Conservation (phyloP, 1,140 invertebrate species). For the Tetragonula clypearis region DNA sequence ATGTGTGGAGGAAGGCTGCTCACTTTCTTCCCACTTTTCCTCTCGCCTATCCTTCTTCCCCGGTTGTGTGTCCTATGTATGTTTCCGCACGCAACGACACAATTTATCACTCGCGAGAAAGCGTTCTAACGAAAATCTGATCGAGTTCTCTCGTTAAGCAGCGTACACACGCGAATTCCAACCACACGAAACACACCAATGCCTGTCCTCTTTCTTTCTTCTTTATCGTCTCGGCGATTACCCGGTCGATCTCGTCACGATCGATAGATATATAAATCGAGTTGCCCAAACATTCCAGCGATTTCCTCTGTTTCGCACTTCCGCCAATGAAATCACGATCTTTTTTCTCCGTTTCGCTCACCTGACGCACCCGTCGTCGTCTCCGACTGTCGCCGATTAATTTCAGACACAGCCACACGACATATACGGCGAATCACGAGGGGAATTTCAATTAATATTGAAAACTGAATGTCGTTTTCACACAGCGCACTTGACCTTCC, state of each 20-base stretch:
- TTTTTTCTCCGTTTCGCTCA: background rate
- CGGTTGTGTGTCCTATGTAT: background rate
- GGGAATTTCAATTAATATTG: slow-evolving; percentile 61
- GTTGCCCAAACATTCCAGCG: background rate
- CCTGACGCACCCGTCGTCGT: background rate
- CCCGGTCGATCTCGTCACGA: background rate
- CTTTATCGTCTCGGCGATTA: background rate
- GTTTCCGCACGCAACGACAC: slow-evolving; percentile 44
- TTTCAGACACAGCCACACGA: slow-evolving; percentile 46
- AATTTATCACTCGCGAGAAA: slow-evolving; percentile 63
- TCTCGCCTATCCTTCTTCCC: background rate
- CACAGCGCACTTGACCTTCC: slow-evolving; percentile 64
- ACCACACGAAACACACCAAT: slow-evolving; percentile 4
- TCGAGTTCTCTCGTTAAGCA: slow-evolving; percentile 21
- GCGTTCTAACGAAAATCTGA: slow-evolving; percentile 33
- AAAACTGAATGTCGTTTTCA: slow-evolving; percentile 36
- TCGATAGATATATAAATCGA: slow-evolving; percentile 5
- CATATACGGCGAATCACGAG: slow-evolving; percentile 42
- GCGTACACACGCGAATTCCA: slow-evolving; percentile 30
- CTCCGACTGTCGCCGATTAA: slow-evolving; percentile 49
- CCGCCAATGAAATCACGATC: background rate
- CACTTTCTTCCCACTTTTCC: background rate
- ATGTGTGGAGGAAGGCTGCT: background rate
- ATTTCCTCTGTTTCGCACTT: background rate
- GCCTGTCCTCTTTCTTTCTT: no score